phyloP scores from a whole-genome alignment of 2,113 vertebrate genomes.

The Lycocorax pyrrhopterus region DNA sequence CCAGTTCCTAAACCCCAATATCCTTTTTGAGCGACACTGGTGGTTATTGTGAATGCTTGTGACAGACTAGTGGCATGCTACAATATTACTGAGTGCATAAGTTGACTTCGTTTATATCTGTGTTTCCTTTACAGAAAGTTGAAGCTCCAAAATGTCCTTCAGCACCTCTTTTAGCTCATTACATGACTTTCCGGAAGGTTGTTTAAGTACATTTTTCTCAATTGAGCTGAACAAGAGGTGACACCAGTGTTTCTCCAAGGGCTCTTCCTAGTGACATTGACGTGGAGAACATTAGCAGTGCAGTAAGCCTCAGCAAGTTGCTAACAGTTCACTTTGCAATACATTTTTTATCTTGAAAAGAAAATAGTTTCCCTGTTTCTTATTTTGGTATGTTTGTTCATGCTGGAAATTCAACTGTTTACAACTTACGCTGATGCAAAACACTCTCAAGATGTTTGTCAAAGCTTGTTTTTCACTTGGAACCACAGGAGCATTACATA shows the following conservation, averaged over 20 bases:
- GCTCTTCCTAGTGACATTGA: neutral
- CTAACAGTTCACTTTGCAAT: neutral
- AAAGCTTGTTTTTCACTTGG: conserved; percentile 35
- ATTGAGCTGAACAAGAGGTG: neutral
- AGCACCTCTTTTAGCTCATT: neutral
- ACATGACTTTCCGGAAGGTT: neutral
- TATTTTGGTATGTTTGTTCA: neutral
- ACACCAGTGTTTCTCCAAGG: neutral
- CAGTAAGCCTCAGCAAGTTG: neutral
- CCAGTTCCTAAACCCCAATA: neutral
- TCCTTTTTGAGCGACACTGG: neutral
- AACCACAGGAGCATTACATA: neutral
- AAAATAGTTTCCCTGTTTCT: neutral
- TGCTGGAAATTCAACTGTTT: conserved; percentile 1
- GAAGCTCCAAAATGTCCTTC: neutral
- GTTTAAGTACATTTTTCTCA: neutral
- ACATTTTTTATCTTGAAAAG: neutral
- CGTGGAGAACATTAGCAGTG: neutral
- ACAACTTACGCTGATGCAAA: neutral
- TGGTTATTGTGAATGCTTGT: neutral
- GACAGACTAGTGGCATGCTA: neutral
- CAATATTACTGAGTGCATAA: accelerated
- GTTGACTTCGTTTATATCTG: neutral
- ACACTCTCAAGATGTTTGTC: conserved; percentile 40
- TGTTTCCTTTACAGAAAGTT: neutral